A percentile compares a stretch with the other conserved stretches of the same genome.
Conservation (phyloP, 2,888 invertebrate genomes). For the Lathronympha strigana region DNA sequence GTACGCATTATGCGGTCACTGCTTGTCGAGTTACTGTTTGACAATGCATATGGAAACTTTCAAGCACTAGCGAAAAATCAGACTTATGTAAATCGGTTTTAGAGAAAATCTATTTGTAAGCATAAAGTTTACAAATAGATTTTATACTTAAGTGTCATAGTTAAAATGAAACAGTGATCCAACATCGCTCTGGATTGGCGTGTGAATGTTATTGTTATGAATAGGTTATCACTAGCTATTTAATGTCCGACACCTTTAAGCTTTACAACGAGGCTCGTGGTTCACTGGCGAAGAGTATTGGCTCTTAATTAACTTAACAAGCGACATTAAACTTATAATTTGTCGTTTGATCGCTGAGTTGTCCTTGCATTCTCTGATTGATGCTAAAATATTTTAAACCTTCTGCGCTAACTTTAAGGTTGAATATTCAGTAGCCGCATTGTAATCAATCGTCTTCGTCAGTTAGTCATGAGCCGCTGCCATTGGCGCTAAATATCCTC, state of each 20-base stretch:
- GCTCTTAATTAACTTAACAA: background rate
- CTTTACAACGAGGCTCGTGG: slow-evolving; percentile 21
- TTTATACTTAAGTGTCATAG: background rate
- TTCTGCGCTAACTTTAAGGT: background rate
- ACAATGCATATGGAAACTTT: too few relatives aligned
- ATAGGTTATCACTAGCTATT: slow-evolving; percentile 36
- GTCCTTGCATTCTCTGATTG: background rate
- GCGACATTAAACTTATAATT: background rate
- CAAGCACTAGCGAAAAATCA: too few relatives aligned
- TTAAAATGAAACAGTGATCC: slow-evolving; percentile 33
- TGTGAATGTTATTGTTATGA: slow-evolving; percentile 20
- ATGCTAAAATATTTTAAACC: background rate
- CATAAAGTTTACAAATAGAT: background rate
- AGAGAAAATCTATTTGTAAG: too few relatives aligned
- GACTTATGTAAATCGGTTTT: too few relatives aligned
- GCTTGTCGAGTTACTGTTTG: too few relatives aligned
- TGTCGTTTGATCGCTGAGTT: background rate
- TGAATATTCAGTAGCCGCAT: too few relatives aligned
- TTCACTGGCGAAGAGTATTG: background rate
- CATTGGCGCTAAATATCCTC: slow-evolving; percentile 47
- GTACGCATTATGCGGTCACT: too few relatives aligned
- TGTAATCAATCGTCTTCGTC: background rate
- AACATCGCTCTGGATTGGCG: slow-evolving; percentile 22
- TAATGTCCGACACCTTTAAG: slow-evolving; percentile 33
- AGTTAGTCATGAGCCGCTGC: slow-evolving; percentile 24